phyloP scores from a whole-genome alignment of 2,113 vertebrate species.

The Mustelus asterias region DNA sequence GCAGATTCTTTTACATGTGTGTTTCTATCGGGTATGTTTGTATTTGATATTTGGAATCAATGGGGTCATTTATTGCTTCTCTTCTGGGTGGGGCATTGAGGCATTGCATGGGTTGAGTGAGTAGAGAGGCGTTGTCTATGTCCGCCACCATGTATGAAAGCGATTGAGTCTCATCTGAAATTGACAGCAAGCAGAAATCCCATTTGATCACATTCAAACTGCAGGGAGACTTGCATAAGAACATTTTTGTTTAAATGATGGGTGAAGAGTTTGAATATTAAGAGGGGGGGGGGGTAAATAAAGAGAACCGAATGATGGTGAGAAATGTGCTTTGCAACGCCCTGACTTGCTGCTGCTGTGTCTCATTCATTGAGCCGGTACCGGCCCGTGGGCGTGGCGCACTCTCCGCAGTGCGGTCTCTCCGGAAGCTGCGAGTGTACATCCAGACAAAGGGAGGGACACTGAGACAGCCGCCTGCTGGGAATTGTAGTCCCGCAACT shows the following conservation, averaged over 20 bases:
- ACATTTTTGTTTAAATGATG: neutral
- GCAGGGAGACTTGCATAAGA: neutral
- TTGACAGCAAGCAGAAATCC: neutral
- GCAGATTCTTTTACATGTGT: neutral
- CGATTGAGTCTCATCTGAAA: neutral
- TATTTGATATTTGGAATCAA: neutral
- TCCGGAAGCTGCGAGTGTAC: constrained; percentile 73
- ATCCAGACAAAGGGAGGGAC: constrained; percentile 56
- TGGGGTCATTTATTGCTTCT: neutral
- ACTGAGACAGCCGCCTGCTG: constrained; percentile 39
- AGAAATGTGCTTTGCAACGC: neutral
- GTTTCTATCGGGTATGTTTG: neutral
- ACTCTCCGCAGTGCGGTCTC: constrained; percentile 98
- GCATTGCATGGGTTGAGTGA: neutral
- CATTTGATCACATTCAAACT: neutral
- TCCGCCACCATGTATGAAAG: neutral
- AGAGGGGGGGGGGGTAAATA: neutral
- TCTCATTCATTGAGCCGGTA: constrained; percentile 43
- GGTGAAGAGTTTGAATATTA: neutral
- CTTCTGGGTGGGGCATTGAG: neutral
- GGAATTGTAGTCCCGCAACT: constrained; percentile 12
- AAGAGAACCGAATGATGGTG: neutral
- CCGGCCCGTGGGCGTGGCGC: constrained; percentile 88
- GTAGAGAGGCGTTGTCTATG: neutral
- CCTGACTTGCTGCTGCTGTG: neutral